Percentiles rank a stretch among this genome's conserved stretches.
Evolutionary conservation across 30 jellyfish, hydroid and myxozoan species (phyloP).

Genomic region (Chironex yamaguchii): DNA sequence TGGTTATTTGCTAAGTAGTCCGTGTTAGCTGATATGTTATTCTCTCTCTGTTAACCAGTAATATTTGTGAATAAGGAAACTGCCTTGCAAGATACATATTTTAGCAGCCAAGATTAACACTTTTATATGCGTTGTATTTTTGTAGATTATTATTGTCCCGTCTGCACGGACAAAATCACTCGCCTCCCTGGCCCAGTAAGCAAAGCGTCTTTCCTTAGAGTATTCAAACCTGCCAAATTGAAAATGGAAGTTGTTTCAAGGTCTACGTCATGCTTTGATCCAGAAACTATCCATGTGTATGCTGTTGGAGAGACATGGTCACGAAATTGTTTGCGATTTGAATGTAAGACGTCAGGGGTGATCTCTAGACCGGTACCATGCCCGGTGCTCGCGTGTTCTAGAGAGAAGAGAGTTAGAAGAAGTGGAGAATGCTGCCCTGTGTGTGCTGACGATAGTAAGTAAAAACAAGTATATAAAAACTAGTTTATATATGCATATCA

Average conservation of each 20-base stretch:
- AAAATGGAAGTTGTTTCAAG: constrained; percentile 38
- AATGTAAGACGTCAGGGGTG: constrained; percentile 59
- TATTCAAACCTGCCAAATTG: background rate
- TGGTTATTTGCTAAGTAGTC: no score
- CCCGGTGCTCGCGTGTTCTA: constrained; percentile 71
- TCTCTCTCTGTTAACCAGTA: no score
- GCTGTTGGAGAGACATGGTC: constrained; percentile 84
- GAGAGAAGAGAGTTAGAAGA: constrained; percentile 19
- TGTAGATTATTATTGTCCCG: constrained; percentile 82
- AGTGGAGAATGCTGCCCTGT: constrained; percentile 64
- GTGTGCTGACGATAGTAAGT: constrained; percentile 61
- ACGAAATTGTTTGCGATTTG: constrained; percentile 32
- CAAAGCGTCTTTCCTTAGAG: constrained; percentile 1
- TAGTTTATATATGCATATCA: no score
- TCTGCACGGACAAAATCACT: constrained; percentile 39
- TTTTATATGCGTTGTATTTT: no score
- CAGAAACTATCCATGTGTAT: constrained; percentile 28
- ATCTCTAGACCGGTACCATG: constrained; percentile 11
- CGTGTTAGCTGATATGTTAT: no score
- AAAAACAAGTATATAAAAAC: no score
- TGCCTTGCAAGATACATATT: no score
- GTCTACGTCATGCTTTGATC: constrained; percentile 52
- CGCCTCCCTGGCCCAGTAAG: constrained; percentile 67
- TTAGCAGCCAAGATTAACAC: no score
- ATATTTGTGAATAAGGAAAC: no score